A percentile compares a stretch with the other conserved stretches of the same genome.
Conservation (phyloP, 2,888 invertebrate species). For the Leptarthrus brevirostris region DNA sequence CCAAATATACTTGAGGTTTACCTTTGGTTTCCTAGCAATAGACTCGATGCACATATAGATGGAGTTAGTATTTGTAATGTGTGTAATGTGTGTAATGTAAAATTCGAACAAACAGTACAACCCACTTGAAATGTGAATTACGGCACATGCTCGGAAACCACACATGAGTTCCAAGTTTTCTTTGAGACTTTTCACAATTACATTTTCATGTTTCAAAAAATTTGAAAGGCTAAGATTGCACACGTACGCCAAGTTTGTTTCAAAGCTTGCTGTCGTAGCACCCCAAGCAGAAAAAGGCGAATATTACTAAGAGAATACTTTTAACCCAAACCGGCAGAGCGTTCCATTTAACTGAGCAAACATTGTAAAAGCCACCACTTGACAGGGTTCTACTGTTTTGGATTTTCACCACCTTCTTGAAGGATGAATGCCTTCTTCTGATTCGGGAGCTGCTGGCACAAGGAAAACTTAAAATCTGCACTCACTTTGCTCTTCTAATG, state of each 20-base stretch:
- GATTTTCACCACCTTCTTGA: constrained; percentile 35
- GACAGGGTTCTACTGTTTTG: constrained; percentile 33
- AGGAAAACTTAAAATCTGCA: constrained; percentile 30
- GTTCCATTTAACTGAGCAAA: constrained; percentile 24
- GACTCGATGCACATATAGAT: no score
- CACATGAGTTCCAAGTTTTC: constrained; percentile 18
- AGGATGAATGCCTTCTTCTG: constrained; percentile 34
- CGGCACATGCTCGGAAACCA: no score
- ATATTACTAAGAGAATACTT: constrained; percentile 33
- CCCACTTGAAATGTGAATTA: no score
- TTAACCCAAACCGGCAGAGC: constrained; percentile 7
- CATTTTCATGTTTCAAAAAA: constrained; percentile 53
- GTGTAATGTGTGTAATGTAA: no score
- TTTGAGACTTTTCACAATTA: constrained; percentile 52
- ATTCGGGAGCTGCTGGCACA: constrained; percentile 7
- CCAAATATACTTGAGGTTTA: no score
- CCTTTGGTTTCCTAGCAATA: no score
- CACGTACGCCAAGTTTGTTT: background rate
- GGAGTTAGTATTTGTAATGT: no score
- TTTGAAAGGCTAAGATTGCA: constrained; percentile 40
- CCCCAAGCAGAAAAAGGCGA: constrained; percentile 17
- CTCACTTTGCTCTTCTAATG: constrained; percentile 39
- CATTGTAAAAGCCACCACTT: constrained; percentile 8
- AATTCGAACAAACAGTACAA: no score
- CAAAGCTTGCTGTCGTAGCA: background rate